Base-by-base conservation (phyloP, 2,888 invertebrate genomes). In the Noctua pronuba region DNA sequence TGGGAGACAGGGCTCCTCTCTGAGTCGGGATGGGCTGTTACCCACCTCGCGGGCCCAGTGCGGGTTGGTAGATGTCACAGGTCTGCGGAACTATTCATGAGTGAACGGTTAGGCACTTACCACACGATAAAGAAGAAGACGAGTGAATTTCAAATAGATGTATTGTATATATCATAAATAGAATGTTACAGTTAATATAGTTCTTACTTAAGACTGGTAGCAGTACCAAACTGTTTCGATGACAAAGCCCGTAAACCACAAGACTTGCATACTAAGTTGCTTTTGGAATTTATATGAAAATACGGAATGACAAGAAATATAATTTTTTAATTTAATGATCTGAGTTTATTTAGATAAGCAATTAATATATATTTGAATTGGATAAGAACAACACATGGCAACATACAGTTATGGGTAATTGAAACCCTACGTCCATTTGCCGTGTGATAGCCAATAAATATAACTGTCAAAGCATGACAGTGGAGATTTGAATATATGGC, bases 171-270 rank as follows among this genome's bases (percentile, higher is more conserved):
- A n/a, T n/a, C n/a, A n/a, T n/a, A n/a, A n/a, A n/a, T n/a, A 31
- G 3, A 71, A 67, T 21, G n/a, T n/a, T 35, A 8, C 41, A 70
- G 5, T 44, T 1, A 79, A 62, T 28, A 49, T 38, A 62, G n/a
- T 38, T 65, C 35, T 77, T 46, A 65, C 55, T 65, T 65, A 64
- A 66, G 46, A 46, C 62, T 21, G n/a, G 78, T 58, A 11, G 31
- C 28, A 68, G 31, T 46, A 49, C 21, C 46, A 21, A 60, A 60
- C 46, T n/a, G 80, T n/a, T 49, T 62, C 49, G 31, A 31, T 46
- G 7, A 16, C n/a, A 79, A 49, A 69, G n/a, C 69, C 58, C 31
- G 31, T 69, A 41, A 60, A n/a, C 69, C 31, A 60, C 74, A 69
- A 69, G n/a, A 69, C 49, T 62, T 66, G 58, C 24, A 66, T 49